phyloP scores from a whole-genome alignment of 2,113 vertebrate species.

The Gadus macrocephalus region DNA sequence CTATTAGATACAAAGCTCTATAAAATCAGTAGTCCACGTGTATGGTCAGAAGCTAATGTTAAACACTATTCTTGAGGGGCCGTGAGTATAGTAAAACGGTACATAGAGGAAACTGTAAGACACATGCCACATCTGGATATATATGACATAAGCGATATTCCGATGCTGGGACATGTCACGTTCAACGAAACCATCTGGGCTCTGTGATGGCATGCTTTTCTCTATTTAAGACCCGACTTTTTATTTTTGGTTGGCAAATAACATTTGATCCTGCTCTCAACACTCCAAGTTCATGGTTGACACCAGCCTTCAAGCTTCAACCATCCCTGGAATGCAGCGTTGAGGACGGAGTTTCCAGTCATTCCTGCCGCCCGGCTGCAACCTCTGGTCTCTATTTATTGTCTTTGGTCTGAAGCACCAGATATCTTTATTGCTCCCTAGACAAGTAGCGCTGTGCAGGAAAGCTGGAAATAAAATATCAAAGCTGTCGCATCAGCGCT shows the following conservation, averaged over 20 bases:
- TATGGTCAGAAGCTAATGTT: neutral
- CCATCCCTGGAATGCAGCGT: conserved; percentile 61
- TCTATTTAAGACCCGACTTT: conserved; percentile 51
- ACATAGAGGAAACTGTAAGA: conserved; percentile 26
- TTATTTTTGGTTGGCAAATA: conserved; percentile 51
- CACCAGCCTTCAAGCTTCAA: conserved; percentile 30
- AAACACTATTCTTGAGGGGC: neutral
- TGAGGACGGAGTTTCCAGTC: conserved; percentile 57
- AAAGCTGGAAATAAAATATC: conserved; percentile 38
- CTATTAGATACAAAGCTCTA: neutral
- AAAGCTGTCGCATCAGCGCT: conserved; percentile 51
- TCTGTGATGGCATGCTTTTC: conserved; percentile 44
- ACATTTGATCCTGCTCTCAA: conserved; percentile 51
- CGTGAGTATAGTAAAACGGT: neutral
- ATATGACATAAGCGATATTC: conserved; percentile 51
- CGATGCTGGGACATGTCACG: conserved; percentile 39
- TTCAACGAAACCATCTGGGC: conserved; percentile 61
- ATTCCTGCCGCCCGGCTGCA: conserved; percentile 54
- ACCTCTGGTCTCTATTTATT: conserved; percentile 45
- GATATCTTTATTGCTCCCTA: conserved; percentile 50
- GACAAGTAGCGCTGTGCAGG: conserved; percentile 37
- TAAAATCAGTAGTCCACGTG: neutral
- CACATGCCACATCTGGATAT: conserved; percentile 37
- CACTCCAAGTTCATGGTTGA: conserved; percentile 41
- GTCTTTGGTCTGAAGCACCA: conserved; percentile 29